A percentile compares a stretch with the other conserved stretches of the same genome.
These are phyloP conservation scores for Thelaira solivaga DNA, from an alignment of 2,888 invertebrate genomes.

Conservation along the genomic window DNA sequence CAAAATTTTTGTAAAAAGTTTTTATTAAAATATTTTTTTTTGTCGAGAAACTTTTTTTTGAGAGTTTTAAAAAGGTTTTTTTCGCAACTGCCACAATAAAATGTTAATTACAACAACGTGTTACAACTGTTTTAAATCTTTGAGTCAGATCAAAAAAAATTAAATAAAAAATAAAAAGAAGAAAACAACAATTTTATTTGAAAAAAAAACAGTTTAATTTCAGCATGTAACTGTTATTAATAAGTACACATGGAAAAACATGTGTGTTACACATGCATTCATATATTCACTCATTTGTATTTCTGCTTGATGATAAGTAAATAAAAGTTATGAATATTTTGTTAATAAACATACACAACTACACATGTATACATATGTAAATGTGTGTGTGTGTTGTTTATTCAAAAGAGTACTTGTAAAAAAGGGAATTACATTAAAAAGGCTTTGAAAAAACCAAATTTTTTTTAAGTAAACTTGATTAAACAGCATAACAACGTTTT, in stretches of 20 bases:
- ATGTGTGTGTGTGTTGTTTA: background rate
- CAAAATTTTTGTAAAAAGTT: conserved; percentile 42
- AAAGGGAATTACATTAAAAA: conserved; percentile 28
- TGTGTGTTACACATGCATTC: background rate
- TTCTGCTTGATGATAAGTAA: conserved; percentile 53
- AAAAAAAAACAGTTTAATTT: conserved; percentile 1
- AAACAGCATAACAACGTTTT: too few species aligned
- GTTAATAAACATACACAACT: conserved; percentile 5
- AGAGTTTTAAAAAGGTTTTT: background rate
- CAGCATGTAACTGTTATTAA: background rate
- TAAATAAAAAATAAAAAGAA: background rate
- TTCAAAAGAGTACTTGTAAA: conserved; percentile 8
- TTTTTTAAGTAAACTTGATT: too few species aligned
- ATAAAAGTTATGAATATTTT: conserved; percentile 55
- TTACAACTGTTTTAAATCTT: conserved; percentile 44
- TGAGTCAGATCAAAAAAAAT: conserved; percentile 8
- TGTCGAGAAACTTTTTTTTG: conserved; percentile 22
- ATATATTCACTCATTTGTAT: conserved; percentile 28
- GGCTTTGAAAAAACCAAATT: background rate
- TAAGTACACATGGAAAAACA: background rate
- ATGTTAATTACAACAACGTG: conserved; percentile 62
- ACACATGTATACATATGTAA: background rate
- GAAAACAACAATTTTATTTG: too few species aligned
- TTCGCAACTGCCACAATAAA: conserved; percentile 48
- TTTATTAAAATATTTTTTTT: conserved; percentile 34